Base-by-base conservation (phyloP, 2,888 invertebrate species). In the Pseudococcus longispinus region DNA sequence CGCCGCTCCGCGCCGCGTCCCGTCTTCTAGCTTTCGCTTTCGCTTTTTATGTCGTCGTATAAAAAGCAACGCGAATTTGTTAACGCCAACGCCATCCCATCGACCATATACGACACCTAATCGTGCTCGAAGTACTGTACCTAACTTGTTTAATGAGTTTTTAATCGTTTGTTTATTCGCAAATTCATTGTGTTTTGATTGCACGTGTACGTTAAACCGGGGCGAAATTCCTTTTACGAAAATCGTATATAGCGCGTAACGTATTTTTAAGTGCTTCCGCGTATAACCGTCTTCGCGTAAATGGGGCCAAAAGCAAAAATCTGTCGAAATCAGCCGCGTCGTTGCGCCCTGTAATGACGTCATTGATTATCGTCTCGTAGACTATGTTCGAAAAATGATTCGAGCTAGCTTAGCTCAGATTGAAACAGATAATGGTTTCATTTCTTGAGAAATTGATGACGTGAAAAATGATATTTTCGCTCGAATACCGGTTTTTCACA, bases 121-220 rank as follows among this genome's bases (percentile, higher is more conserved):
- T 32, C 32, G 37, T 32, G n/a, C 32, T 74, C 5, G 18, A 29
- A 74, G 32, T 74, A 51, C n/a, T 4, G 51, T 51, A 51, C n/a
- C 15, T 51, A 51, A 32, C 32, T 74, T 74, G 37, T 74, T 74
- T 80, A 80, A 80, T 80, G 77, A 80, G 77, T 80, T 80, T 80
- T 80, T 80, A 80, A 80, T 80, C 42, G 77, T 42, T 74, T 42
- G 77, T 80, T 80, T 80, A 80, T 80, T 80, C 77, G 77, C 11
- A 42, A 80, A 80, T 80, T 80, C 77, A 80, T 80, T 42, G 32
- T 80, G 42, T 80, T 37, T 80, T 42, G 42, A 80, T 80, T 80
- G 77, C 9, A 37, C 37, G 37, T n/a, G n/a, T 37, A 37, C 37
- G 37, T 37, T 80, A 80, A 32, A 42, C 70, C 70, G 13, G 15